Percentiles rank a stretch among this genome's conserved stretches.
These are phyloP conservation scores for Adela reaumurella DNA, from an alignment of 2,888 invertebrate species.

Conservation along the genomic window DNA sequence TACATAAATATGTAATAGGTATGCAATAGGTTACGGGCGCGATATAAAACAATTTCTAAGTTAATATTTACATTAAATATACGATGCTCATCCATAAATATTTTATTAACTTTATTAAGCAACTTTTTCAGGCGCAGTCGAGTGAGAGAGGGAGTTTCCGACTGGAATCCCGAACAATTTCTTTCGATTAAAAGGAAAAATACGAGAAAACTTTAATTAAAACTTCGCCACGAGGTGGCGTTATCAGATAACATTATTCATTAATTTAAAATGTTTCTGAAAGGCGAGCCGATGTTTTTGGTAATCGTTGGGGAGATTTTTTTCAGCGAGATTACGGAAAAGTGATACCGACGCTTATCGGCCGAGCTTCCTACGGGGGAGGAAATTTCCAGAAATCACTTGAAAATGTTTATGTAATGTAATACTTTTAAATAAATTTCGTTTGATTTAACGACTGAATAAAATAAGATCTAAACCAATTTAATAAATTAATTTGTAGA, in stretches of 20 bases:
- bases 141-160: constrained; percentile 7
- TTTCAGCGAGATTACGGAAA: background rate
- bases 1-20: background rate
- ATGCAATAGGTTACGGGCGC: background rate
- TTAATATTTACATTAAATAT: background rate
- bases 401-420: too few relatives aligned
- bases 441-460: too few relatives aligned
- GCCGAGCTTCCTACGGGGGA: too few relatives aligned
- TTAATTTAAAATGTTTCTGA: constrained; percentile 49
- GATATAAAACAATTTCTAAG: too few relatives aligned
- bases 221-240: constrained; percentile 37
- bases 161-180: constrained; percentile 43
- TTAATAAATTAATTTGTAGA: too few relatives aligned
- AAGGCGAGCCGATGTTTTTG: constrained; percentile 37
- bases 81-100: background rate
- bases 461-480: too few relatives aligned
- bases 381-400: too few relatives aligned
- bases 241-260: constrained; percentile 56
- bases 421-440: too few relatives aligned
- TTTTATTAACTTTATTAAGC: background rate
- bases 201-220: constrained; percentile 48
- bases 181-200: constrained; percentile 33
- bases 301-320: constrained; percentile 39
- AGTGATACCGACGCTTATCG: background rate
- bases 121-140: background rate